Conservation (phyloP, 2,888 invertebrate genomes). For the Archaeoteleia sp. region DNA sequence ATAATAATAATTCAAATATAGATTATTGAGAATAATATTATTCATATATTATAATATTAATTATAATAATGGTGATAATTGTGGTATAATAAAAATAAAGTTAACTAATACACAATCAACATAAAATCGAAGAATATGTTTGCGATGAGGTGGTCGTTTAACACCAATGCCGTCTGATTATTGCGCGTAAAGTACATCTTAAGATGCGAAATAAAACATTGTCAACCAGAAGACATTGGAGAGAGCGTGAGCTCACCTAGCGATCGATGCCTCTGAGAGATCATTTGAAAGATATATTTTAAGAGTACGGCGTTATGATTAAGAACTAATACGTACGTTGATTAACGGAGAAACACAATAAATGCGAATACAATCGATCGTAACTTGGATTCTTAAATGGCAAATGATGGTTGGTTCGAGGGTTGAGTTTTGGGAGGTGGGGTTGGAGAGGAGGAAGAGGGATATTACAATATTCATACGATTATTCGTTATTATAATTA, state of each 20-base stretch:
- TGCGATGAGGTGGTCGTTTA: constrained; percentile 63
- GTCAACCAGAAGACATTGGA: constrained; percentile 56
- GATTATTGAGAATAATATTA: constrained; percentile 56
- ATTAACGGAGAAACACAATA: constrained; percentile 51
- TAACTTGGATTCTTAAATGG: constrained; percentile 44
- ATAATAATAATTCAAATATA: constrained; percentile 55
- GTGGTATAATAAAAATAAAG: constrained; percentile 57
- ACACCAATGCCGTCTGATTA: constrained; percentile 62
- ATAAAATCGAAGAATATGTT: constrained; percentile 65
- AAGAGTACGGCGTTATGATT: constrained; percentile 60
- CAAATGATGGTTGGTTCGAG: constrained; percentile 45
- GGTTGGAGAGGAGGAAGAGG: constrained; percentile 54
- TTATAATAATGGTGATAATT: constrained; percentile 46
- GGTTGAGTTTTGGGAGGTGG: constrained; percentile 43
- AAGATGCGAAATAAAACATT: constrained; percentile 19
- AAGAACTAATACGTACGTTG: constrained; percentile 59
- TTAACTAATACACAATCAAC: constrained; percentile 63
- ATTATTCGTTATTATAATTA: constrained; percentile 72
- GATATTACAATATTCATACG: constrained; percentile 71
- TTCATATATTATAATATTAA: constrained; percentile 54
- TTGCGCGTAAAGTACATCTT: constrained; percentile 9
- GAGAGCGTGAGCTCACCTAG: constrained; percentile 59
- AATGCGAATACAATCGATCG: constrained; percentile 48
- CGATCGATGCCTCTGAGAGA: constrained; percentile 69
- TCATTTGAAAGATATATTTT: constrained; percentile 71